A percentile compares a stretch with the other conserved stretches of the same genome.
Evolutionary conservation across 2,797 vertebrate genomes (phyloP).

Genomic region (Pseudocheirus occidentalis): DNA sequence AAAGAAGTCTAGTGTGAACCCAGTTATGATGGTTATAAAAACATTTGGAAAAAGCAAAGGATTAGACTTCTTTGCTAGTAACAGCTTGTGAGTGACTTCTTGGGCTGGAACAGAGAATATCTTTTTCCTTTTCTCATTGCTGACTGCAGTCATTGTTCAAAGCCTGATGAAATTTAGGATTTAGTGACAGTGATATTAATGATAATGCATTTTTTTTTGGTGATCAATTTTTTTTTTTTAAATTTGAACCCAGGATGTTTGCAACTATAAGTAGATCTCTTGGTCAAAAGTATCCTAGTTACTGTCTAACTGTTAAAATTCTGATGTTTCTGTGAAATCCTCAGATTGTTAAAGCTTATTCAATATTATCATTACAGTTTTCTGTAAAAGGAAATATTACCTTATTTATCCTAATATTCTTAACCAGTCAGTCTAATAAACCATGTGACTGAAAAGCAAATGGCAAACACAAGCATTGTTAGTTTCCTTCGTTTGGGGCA

Average conservation of each 20-base stretch:
- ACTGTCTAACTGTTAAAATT: slow-evolving; percentile 78
- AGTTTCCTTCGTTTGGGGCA: slow-evolving; percentile 68
- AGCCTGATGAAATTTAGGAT: slow-evolving; percentile 49
- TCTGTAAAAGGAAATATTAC: slow-evolving; percentile 82
- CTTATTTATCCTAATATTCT: slow-evolving; percentile 82
- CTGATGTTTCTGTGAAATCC: slow-evolving; percentile 86
- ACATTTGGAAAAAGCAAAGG: slow-evolving; percentile 44
- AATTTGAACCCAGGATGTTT: slow-evolving; percentile 71
- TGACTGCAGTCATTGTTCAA: slow-evolving; percentile 54
- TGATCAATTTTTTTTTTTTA: slow-evolving; percentile 14
- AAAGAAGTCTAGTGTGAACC: slow-evolving; percentile 35
- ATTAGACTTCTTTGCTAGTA: slow-evolving; percentile 34
- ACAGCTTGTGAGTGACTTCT: slow-evolving; percentile 55
- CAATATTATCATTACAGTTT: slow-evolving; percentile 80
- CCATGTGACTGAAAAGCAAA: slow-evolving; percentile 75
- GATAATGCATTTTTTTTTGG: slow-evolving; percentile 57
- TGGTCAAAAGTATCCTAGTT: slow-evolving; percentile 76
- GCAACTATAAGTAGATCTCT: slow-evolving; percentile 68
- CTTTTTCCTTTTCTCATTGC: slow-evolving; percentile 68
- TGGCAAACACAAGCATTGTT: slow-evolving; percentile 72
- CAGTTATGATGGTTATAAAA: slow-evolving; percentile 17
- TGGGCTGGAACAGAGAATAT: slow-evolving; percentile 54
- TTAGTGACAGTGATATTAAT: slow-evolving; percentile 55
- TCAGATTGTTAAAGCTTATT: slow-evolving; percentile 82
- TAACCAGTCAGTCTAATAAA: slow-evolving; percentile 82